A percentile compares a stretch with the other conserved stretches of the same genome.
These are phyloP conservation scores for Stenodera caucasica DNA, from an alignment of 2,888 invertebrate species.

Conservation along the genomic window DNA sequence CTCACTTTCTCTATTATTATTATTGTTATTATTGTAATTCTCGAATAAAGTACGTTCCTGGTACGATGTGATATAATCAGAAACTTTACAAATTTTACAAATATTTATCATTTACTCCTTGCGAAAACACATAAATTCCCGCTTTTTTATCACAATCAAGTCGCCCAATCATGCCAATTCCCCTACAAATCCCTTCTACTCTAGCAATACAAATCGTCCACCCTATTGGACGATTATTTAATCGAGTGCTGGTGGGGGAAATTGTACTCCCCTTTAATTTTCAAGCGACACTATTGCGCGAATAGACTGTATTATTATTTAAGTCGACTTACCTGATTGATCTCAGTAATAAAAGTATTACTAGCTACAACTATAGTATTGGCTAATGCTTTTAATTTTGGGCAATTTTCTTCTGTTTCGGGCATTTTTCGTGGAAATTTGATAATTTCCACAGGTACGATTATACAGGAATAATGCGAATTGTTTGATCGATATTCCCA, in stretches of 20 bases:
- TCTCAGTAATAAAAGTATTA: background rate
- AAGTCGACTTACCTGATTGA: background rate
- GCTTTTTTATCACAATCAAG: no score
- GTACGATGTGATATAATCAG: constrained; percentile 36
- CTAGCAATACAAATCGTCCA: no score
- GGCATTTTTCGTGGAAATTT: background rate
- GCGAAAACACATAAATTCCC: no score
- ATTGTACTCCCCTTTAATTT: no score
- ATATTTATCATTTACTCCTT: constrained; percentile 5
- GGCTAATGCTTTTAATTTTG: background rate
- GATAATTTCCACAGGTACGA: background rate
- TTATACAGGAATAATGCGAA: background rate
- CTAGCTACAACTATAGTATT: background rate
- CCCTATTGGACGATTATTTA: no score
- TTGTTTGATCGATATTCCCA: background rate
- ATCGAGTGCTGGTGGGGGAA: no score
- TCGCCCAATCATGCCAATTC: no score
- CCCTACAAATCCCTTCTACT: no score
- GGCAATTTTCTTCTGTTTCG: background rate
- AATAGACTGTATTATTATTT: background rate
- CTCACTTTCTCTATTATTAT: constrained; percentile 38
- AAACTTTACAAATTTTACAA: background rate
- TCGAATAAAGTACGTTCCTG: constrained; percentile 43
- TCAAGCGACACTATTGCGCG: no score
- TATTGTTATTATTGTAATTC: constrained; percentile 19